Percentiles rank a stretch among this genome's conserved stretches.
Evolutionary conservation across 1,140 invertebrate genomes (phyloP).

Genomic region (Halesus radiatus): DNA sequence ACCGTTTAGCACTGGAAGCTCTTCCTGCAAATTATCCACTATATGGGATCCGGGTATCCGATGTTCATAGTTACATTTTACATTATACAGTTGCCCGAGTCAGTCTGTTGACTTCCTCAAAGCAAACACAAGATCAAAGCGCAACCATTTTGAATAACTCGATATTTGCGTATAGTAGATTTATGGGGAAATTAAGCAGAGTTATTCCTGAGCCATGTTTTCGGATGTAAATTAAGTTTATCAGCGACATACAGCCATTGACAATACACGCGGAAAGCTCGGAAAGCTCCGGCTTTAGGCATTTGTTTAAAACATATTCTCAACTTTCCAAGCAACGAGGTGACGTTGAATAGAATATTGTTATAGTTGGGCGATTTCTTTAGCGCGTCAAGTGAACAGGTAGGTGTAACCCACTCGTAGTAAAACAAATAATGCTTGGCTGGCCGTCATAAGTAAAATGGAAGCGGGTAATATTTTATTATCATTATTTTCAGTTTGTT

Average conservation of each 20-base stretch:
- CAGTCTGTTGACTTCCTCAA: neutral
- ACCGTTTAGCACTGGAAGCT: too few relatives aligned
- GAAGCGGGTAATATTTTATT: too few relatives aligned
- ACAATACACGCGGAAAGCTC: slow-evolving; percentile 48
- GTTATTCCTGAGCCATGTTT: slow-evolving; percentile 47
- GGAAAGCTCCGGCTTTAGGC: slow-evolving; percentile 34
- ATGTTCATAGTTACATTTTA: neutral
- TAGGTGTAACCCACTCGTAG: too few relatives aligned
- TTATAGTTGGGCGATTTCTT: too few relatives aligned
- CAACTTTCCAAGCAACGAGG: too few relatives aligned
- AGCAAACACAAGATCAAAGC: slow-evolving; percentile 21
- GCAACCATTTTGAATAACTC: slow-evolving; percentile 45
- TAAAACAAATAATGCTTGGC: too few relatives aligned
- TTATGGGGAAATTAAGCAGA: slow-evolving; percentile 49
- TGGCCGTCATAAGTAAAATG: too few relatives aligned
- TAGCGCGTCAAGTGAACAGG: too few relatives aligned
- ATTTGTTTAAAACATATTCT: slow-evolving; percentile 22
- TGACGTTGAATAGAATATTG: too few relatives aligned
- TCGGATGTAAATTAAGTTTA: slow-evolving; percentile 58
- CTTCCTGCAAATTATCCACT: too few relatives aligned
- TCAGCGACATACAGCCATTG: slow-evolving; percentile 50
- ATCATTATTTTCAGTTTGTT: too few relatives aligned
- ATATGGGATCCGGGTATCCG: too few relatives aligned
- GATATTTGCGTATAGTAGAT: slow-evolving; percentile 53
- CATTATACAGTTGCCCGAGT: neutral